Base-by-base conservation (phyloP, 2,888 invertebrate genomes). In the Hydrotaea cyrtoneurina region DNA sequence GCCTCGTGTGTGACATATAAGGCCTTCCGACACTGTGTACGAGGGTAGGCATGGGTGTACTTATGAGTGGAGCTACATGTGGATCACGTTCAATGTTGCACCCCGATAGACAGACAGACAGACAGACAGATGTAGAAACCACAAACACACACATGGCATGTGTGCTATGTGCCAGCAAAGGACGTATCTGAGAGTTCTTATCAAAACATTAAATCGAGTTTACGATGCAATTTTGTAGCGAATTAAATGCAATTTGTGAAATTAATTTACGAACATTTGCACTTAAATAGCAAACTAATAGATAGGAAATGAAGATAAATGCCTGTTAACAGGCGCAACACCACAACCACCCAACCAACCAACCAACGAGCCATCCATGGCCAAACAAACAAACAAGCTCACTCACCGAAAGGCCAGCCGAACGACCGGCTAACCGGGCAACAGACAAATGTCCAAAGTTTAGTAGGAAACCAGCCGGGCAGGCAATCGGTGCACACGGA, bases 211-310 rank as follows among this genome's bases (percentile, higher is more conserved):
- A 88, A 89, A 88, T 87, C 87, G 87, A 86, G 86, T 87, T 86
- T 86, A 86, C 83, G 83, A 80, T 85, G 86, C 87, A 85, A 87
- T 86, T 87, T 87, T 87, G 86, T 86, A 82, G 80, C 80, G 79
- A 85, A 86, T 82, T 83, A 85, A 87, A 86, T 78, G 87, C 88
- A 89, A 89, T 90, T 90, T 89, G 89, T 90, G 90, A 87, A 89
- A 89, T 89, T 88, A 89, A 90, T 90, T 89, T 88, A 88, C 88
- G 87, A 88, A 87, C 86, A 86, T 86, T 80, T 88, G 87, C 88
- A 88, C 88, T 89, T 89, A 88, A 88, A 87, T 89, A 84, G 86
- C 76, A 86, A 88, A 87, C 88, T 88, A 82, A 82, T 80, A 82
- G 85, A 85, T 82, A 82, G 88, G 86, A 87, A 89, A 87, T 89